These are phyloP conservation scores for Strigamia maritima DNA, from an alignment of 2,888 invertebrate species.

Conservation along the genomic window DNA sequence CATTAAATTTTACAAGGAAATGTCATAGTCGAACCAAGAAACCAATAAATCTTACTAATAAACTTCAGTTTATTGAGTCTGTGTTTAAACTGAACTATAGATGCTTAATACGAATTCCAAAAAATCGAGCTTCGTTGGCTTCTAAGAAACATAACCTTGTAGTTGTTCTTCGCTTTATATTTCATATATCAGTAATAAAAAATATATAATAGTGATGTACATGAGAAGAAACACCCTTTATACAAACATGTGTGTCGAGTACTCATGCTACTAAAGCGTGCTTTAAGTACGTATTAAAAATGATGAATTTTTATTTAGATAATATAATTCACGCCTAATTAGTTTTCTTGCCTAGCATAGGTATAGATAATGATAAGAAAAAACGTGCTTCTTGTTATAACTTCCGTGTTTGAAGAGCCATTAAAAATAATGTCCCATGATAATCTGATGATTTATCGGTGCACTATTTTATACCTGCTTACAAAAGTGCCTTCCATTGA, in stretches of 20 bases:
- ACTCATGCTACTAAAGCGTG: too few relatives aligned
- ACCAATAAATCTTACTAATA: too few relatives aligned
- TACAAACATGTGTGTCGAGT: too few relatives aligned
- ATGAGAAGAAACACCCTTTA: too few relatives aligned
- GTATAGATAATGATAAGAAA: background rate
- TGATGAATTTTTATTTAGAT: background rate
- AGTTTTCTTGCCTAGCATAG: background rate
- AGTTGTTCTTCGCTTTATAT: too few relatives aligned
- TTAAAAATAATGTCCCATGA: background rate
- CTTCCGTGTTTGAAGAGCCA: slow-evolving; percentile 5
- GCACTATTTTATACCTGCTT: background rate
- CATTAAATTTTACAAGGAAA: background rate
- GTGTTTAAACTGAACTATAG: too few relatives aligned
- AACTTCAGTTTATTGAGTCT: too few relatives aligned
- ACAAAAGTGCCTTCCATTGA: background rate
- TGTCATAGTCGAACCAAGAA: background rate
- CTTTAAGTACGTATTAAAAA: background rate
- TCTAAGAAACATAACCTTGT: too few relatives aligned
- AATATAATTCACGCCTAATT: background rate
- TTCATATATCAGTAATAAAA: too few relatives aligned
- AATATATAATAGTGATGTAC: too few relatives aligned
- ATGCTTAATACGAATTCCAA: too few relatives aligned
- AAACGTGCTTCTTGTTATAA: background rate
- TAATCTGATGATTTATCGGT: background rate
- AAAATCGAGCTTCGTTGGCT: too few relatives aligned